Evolutionary conservation across 2,113 vertebrate genomes (phyloP).

Genomic region (Tretioscincus oriximinensis): DNA sequence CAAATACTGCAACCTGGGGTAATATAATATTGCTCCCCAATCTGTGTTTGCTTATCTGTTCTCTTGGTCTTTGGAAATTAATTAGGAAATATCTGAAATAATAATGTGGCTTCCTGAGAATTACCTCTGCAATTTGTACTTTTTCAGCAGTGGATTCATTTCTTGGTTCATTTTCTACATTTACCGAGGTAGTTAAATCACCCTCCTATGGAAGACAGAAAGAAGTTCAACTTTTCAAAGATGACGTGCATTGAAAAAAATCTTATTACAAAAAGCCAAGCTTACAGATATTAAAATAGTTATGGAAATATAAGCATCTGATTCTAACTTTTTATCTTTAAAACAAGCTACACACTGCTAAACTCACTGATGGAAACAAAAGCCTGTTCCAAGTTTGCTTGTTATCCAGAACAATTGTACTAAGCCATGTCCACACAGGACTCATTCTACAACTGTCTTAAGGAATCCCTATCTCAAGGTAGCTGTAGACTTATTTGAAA

Average conservation of each 20-base stretch:
- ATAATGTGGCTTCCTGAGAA: constrained; percentile 3
- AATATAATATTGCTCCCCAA: background rate
- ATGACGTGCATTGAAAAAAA: background rate
- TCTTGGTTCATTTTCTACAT: constrained; percentile 51
- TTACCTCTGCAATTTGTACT: constrained; percentile 58
- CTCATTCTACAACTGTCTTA: too few relatives aligned
- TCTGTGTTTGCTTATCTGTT: background rate
- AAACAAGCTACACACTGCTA: background rate
- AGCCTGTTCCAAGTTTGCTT: too few relatives aligned
- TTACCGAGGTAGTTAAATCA: constrained; percentile 62
- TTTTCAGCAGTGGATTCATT: constrained; percentile 58
- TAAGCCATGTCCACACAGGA: too few relatives aligned
- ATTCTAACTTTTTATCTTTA: background rate
- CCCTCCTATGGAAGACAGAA: constrained; percentile 41
- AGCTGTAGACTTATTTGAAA: too few relatives aligned
- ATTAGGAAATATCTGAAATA: background rate
- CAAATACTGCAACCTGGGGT: background rate
- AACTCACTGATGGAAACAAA: background rate
- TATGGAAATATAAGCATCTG: background rate
- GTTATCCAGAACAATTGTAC: too few relatives aligned
- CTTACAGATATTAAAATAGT: background rate
- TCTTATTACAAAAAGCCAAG: background rate
- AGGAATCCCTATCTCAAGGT: too few relatives aligned
- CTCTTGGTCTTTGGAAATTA: background rate
- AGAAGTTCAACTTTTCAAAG: constrained; percentile 21